Evolutionary conservation across 2,888 invertebrate species (phyloP).

Genomic region (Rhynchonema sp.): DNA sequence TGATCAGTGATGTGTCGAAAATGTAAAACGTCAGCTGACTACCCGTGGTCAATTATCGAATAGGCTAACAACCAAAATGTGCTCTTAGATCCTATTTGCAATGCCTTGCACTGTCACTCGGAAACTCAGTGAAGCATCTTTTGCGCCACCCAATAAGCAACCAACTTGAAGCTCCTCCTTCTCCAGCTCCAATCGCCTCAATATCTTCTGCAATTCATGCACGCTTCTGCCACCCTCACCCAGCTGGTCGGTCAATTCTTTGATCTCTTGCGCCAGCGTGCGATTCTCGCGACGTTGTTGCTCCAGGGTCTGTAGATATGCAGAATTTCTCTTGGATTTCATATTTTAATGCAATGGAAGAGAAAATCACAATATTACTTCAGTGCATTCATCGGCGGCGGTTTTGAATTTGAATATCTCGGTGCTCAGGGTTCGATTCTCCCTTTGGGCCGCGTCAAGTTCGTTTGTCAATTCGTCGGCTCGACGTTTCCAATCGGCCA

Average conservation of each 20-base stretch:
- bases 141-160: too few relatives aligned
- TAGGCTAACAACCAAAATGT: too few relatives aligned
- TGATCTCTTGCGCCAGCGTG: constrained; percentile 94
- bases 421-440: constrained; percentile 97
- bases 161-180: constrained; percentile 86
- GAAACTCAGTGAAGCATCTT: too few relatives aligned
- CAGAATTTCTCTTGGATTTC: not conserved
- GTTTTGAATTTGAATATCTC: constrained; percentile 95
- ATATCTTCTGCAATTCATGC: constrained; percentile 96
- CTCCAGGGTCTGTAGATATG: not conserved
- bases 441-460: constrained; percentile 94
- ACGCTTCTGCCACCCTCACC: constrained; percentile 95
- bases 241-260: constrained; percentile 97
- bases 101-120: too few relatives aligned
- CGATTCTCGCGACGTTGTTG: constrained; percentile 66
- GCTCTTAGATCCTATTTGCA: too few relatives aligned
- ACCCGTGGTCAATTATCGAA: too few relatives aligned
- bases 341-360: not conserved
- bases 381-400: constrained; percentile 22
- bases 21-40: too few relatives aligned
- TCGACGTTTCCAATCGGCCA: constrained; percentile 99
- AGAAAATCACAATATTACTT: not conserved
- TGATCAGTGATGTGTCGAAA: too few relatives aligned
- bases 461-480: constrained; percentile 86
- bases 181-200: constrained; percentile 94